Evolutionary conservation across 2,888 invertebrate genomes (phyloP).

Genomic region (Neria commutata): DNA sequence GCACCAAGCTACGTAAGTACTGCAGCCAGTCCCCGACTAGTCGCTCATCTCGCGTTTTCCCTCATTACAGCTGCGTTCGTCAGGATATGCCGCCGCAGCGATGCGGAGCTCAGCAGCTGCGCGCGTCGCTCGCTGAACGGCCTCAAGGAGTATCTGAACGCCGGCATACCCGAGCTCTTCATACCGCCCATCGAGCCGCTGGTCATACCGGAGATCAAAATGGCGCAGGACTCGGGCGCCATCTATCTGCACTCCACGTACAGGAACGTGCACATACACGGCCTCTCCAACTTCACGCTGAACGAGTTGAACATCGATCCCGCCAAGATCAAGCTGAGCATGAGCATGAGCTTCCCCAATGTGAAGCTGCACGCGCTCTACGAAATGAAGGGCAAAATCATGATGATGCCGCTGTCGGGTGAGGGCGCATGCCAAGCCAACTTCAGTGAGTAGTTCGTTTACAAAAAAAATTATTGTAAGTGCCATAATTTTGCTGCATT

Average conservation of each 20-base stretch:
- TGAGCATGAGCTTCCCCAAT: constrained; percentile 70
- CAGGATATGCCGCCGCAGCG: constrained; percentile 70
- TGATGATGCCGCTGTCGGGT: constrained; percentile 77
- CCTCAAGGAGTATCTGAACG: constrained; percentile 65
- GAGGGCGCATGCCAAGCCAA: constrained; percentile 71
- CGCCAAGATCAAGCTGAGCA: constrained; percentile 63
- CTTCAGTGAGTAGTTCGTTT: constrained; percentile 67
- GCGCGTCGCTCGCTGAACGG: constrained; percentile 67
- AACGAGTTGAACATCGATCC: constrained; percentile 66
- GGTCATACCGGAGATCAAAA: constrained; percentile 69
- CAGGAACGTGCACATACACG: constrained; percentile 69
- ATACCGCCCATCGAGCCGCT: constrained; percentile 77
- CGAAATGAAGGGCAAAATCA: constrained; percentile 70
- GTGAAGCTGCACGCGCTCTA: constrained; percentile 71
- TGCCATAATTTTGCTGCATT: neutral
- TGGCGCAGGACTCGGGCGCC: constrained; percentile 73
- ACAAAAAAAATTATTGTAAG: neutral
- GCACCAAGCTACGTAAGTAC: constrained; percentile 31
- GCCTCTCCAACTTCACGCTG: constrained; percentile 69
- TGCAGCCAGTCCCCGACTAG: no score
- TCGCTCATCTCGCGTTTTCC: no score
- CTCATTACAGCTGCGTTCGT: constrained; percentile 70
- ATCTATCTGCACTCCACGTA: constrained; percentile 72
- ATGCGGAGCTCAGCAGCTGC: constrained; percentile 68
- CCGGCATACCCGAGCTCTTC: constrained; percentile 72